These are phyloP conservation scores for Upupa epops DNA, from an alignment of 2,113 vertebrate species.

Conservation along the genomic window DNA sequence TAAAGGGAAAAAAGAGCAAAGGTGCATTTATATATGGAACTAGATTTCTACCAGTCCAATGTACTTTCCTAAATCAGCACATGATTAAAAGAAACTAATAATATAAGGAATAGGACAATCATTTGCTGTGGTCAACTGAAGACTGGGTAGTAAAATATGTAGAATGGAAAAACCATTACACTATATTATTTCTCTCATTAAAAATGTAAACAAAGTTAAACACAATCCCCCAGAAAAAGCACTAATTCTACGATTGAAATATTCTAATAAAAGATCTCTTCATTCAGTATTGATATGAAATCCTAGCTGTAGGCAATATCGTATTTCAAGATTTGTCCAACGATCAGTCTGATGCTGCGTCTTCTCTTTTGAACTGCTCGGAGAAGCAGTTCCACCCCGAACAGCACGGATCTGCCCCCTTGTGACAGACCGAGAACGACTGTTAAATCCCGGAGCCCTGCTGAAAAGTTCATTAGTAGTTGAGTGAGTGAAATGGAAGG, in stretches of 20 bases:
- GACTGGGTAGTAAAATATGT: neutral
- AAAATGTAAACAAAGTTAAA: too few relatives aligned
- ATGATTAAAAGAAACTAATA: neutral
- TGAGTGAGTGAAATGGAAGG: neutral
- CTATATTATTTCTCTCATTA: neutral
- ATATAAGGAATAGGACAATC: neutral
- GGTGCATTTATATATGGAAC: neutral
- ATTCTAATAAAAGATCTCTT: neutral
- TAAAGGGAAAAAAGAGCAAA: neutral
- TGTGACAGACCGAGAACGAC: neutral
- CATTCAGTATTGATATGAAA: neutral
- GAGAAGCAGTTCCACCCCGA: neutral
- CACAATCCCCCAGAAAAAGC: neutral
- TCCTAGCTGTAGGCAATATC: neutral
- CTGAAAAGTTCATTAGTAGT: neutral
- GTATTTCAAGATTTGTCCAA: neutral
- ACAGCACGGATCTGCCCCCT: constrained; percentile 15
- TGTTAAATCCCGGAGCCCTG: neutral
- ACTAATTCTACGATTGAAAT: neutral
- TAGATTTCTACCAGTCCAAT: neutral
- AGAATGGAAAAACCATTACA: neutral
- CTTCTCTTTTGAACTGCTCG: neutral
- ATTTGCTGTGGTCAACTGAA: neutral
- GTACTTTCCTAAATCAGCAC: neutral
- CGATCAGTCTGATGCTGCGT: neutral